Conservation (phyloP, 23 tunicate genomes). For the Corella eumyota region DNA sequence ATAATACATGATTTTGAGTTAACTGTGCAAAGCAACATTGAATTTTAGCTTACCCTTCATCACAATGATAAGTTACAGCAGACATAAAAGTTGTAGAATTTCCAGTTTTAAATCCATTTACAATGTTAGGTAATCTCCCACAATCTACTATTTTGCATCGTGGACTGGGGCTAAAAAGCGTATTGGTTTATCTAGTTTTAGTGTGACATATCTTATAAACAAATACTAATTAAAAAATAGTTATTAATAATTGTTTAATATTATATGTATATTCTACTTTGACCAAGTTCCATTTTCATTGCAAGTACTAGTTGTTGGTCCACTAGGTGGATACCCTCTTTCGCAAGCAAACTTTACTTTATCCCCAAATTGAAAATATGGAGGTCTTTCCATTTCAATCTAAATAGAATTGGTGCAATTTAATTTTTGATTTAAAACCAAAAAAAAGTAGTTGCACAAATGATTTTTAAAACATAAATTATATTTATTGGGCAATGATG, state of each 20-base stretch:
- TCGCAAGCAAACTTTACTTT: conserved; percentile 31
- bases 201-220: no score
- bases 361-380: conserved; percentile 31
- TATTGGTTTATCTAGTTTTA: no score
- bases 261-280: no score
- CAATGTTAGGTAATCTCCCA: conserved; percentile 47
- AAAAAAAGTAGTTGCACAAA: no score
- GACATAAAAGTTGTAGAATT: conserved; percentile 29
- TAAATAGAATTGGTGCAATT: not conserved
- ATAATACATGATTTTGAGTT: no score
- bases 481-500: no score
- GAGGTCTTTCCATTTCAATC: not conserved
- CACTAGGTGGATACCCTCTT: conserved; percentile 31
- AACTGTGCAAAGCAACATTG: no score
- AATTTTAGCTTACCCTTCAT: conserved; percentile 29
- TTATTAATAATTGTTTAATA: no score
- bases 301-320: conserved; percentile 18
- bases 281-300: conserved; percentile 30
- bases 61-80: conserved; percentile 28
- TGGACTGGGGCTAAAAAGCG: conserved; percentile 32
- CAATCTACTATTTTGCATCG: conserved; percentile 64
- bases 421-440: no score
- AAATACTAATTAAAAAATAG: no score
- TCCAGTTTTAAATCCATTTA: conserved; percentile 18
- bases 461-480: no score